These are phyloP conservation scores for Pararge aegeria DNA, from an alignment of 1,140 invertebrate species.

Conservation along the genomic window DNA sequence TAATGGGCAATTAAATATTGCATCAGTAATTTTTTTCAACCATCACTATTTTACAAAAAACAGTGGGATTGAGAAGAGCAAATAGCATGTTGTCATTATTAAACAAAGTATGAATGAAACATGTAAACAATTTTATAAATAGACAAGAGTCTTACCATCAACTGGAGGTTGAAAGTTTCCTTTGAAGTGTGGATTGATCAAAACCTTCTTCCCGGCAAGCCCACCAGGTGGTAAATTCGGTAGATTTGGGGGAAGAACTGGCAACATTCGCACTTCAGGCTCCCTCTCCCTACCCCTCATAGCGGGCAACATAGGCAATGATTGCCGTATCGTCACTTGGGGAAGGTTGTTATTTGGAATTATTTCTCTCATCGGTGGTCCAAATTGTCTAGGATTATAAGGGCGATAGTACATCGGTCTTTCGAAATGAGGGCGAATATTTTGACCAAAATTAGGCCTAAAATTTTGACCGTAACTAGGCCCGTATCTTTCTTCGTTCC, in stretches of 20 bases:
- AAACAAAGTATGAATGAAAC: too few relatives aligned
- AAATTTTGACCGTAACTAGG: conserved; percentile 5
- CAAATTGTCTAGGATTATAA: conserved; percentile 33
- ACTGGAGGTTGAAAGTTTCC: conserved; percentile 67
- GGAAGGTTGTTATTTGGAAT: conserved; percentile 45
- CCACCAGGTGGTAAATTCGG: conserved; percentile 52
- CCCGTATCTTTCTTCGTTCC: conserved; percentile 26
- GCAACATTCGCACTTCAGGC: conserved; percentile 66
- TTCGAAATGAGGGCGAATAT: conserved; percentile 43
- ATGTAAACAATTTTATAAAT: too few relatives aligned
- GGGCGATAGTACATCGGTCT: conserved; percentile 42
- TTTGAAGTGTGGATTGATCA: conserved; percentile 73
- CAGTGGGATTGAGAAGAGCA: too few relatives aligned
- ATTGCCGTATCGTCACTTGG: conserved; percentile 54
- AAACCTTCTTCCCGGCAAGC: conserved; percentile 65
- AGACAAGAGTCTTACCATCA: conserved; percentile 52
- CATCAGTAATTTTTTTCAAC: too few relatives aligned
- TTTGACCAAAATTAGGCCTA: conserved; percentile 24
- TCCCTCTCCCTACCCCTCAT: conserved; percentile 45
- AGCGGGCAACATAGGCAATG: conserved; percentile 33
- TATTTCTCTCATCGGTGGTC: conserved; percentile 39
- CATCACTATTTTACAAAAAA: too few relatives aligned
- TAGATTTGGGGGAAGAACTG: conserved; percentile 54
- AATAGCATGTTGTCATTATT: not conserved
- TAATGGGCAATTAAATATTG: too few relatives aligned